Base-by-base conservation (phyloP, 2,113 vertebrate species). In the Hippolais icterina region DNA sequence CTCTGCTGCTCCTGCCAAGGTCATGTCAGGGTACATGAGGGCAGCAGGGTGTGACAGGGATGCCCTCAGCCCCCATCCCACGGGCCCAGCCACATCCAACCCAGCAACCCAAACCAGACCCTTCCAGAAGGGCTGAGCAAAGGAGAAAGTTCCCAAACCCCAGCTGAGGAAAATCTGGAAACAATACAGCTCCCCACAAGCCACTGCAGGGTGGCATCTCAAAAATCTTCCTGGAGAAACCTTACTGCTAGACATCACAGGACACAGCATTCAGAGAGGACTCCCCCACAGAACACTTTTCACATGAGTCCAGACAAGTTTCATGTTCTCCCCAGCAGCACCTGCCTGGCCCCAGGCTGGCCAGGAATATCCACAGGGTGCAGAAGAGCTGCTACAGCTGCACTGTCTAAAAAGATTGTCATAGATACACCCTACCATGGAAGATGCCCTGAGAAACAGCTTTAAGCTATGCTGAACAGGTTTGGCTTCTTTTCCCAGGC, bases 11-110 rank as follows among this genome's bases (percentile, higher is more conserved):
- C 46, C 63, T 71, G 61, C 41, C 22, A 4, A 29, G 77, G 63
- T 56, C 23, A 3, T 1, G 2, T 5, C 15, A 2, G 53, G 46
- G 8, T 63, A n/a, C n/a, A n/a, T n/a, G n/a, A n/a, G n/a, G n/a
- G 22, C 25, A 35, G 52, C 29, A 28, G 35, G 19, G 28, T 10
- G 35, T 0, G 0, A 29, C 39, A 37, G 37, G 39, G n/a, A 56
- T 15, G n/a, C 16, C 25, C 14, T 41, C 23, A 5, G 29, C 46
- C 31, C 80, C 41, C 37, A 39, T 11, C 37, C 37, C n/a, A 6
- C 5, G 6, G 23, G 25, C 15, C 24, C 7, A 47, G 27, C 33
- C 50, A 56, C 44, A 41, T 21, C 44, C 79, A 72, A 33, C 23
- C 20, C 27, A 39, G 6, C 0, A 2, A 52, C 3, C 37, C 69